Conservation (phyloP, 1,140 invertebrate species). For the Temnothorax curvispinosus region DNA sequence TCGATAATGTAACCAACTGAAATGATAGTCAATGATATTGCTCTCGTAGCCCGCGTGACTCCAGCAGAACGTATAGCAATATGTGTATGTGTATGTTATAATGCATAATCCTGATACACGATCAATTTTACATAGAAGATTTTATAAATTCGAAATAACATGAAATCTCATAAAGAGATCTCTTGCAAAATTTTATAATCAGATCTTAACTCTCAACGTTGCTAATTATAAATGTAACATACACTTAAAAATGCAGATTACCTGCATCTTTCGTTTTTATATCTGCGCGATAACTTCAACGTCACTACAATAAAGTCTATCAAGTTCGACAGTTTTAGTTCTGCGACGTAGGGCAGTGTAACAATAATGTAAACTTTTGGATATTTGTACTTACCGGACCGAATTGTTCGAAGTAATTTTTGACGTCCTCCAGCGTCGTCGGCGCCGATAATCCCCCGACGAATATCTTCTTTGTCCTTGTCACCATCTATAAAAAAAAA, state of each 20-base stretch:
- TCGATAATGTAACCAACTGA: constrained; percentile 55
- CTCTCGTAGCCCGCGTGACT: constrained; percentile 3
- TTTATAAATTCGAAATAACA: neutral
- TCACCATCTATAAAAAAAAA: constrained; percentile 96
- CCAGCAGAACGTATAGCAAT: neutral
- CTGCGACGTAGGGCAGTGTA: neutral
- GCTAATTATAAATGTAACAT: neutral
- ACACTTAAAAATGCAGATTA: neutral
- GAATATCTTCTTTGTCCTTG: constrained; percentile 99
- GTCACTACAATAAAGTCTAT: neutral
- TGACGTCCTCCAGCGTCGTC: constrained; percentile 99
- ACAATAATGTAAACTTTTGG: neutral
- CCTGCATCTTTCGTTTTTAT: neutral
- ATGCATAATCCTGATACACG: neutral
- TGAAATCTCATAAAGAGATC: neutral
- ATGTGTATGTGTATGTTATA: constrained; percentile 19
- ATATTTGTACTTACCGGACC: constrained; percentile 95
- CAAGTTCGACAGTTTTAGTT: neutral
- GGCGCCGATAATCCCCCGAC: constrained; percentile 99
- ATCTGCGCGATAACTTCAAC: neutral
- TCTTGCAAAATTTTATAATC: neutral
- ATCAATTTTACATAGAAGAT: constrained; percentile 1
- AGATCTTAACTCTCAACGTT: neutral
- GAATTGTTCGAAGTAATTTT: constrained; percentile 99
- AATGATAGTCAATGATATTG: constrained; percentile 55